These are phyloP conservation scores for Troilus luridus DNA, from an alignment of 2,888 invertebrate genomes.

Conservation along the genomic window DNA sequence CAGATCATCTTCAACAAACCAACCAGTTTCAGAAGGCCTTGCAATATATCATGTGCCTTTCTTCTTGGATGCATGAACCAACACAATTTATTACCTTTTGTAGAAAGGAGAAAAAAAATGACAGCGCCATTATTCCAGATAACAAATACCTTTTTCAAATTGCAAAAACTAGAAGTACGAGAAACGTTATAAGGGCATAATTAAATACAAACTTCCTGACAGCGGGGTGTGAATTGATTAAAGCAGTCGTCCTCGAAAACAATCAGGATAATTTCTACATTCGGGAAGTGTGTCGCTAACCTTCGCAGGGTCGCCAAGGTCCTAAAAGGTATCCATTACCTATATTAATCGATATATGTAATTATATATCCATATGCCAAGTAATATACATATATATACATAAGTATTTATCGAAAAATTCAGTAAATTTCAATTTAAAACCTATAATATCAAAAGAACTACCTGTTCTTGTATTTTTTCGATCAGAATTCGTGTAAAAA, in stretches of 20 bases:
- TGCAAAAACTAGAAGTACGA: slow-evolving; percentile 18
- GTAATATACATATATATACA: not conserved
- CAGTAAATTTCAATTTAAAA: not conserved
- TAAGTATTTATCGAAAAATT: not conserved
- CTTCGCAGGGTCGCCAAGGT: slow-evolving; percentile 13
- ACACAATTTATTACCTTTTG: not conserved
- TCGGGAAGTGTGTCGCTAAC: slow-evolving; percentile 30
- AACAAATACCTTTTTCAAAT: not conserved
- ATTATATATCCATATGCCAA: not conserved
- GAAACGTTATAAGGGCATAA: slow-evolving; percentile 9
- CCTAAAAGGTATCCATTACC: slow-evolving; percentile 10
- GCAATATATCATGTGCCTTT: not conserved
- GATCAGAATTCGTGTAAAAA: too few species aligned
- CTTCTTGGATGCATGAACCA: not conserved
- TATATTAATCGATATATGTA: not conserved
- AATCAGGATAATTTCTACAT: slow-evolving; percentile 27
- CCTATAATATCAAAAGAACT: not conserved
- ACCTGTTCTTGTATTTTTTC: too few species aligned
- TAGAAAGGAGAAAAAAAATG: not conserved
- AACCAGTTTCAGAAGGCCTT: too few species aligned
- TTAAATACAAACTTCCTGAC: slow-evolving; percentile 48
- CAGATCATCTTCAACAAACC: too few species aligned
- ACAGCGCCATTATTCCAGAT: not conserved
- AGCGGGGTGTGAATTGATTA: slow-evolving; percentile 43
- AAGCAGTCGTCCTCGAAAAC: slow-evolving; percentile 43